A percentile compares a stretch with the other conserved stretches of the same genome.
Evolutionary conservation across 2,797 vertebrate species (phyloP).

Genomic region (Protosalanx chinensis): DNA sequence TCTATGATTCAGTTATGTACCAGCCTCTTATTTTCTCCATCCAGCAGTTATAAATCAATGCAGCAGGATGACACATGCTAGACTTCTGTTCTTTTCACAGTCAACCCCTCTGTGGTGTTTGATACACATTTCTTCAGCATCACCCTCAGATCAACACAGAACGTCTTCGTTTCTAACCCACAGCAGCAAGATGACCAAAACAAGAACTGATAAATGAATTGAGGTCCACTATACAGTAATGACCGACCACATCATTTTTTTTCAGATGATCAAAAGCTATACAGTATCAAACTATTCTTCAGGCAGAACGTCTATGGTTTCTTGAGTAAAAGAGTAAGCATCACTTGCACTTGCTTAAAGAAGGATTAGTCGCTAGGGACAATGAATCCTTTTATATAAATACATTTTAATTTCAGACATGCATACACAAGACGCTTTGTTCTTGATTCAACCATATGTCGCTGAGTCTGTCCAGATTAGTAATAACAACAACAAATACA

Average conservation of each 20-base stretch:
- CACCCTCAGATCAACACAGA: conserved; percentile 50
- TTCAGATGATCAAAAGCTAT: not conserved
- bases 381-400: not conserved
- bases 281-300: not conserved
- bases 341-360: not conserved
- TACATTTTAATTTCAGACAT: not conserved
- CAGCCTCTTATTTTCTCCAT: conserved; percentile 47
- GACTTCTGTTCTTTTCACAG: conserved; percentile 49
- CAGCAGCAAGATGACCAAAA: conserved; percentile 45
- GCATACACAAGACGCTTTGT: not conserved
- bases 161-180: conserved; percentile 39
- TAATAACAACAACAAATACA: not conserved
- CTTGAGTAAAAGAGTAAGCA: not conserved
- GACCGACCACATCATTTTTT: conserved; percentile 4
- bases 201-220: conserved; percentile 49
- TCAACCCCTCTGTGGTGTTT: conserved; percentile 51
- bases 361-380: not conserved
- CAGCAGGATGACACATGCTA: conserved; percentile 53
- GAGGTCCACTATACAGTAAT: not conserved
- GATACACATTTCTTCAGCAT: conserved; percentile 51
- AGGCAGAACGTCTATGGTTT: not conserved
- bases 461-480: not conserved
- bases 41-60: conserved; percentile 62
- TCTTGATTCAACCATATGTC: not conserved
- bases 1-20: conserved; percentile 58